Conservation (phyloP, 2,113 vertebrate species). For the Eubucco bourcierii region DNA sequence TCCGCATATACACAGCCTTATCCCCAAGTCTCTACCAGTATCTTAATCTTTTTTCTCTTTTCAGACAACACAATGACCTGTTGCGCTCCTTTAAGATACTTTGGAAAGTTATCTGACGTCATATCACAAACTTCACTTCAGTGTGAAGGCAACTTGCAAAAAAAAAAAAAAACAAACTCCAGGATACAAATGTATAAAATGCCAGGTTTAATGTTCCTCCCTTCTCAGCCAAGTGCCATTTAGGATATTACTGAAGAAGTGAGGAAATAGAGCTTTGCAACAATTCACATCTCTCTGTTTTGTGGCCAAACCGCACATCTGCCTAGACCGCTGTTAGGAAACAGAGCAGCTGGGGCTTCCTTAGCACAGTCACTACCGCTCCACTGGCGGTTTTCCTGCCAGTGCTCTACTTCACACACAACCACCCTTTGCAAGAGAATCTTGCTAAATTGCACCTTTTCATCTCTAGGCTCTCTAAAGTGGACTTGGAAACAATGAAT, state of each 20-base stretch:
- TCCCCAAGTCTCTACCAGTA: background rate
- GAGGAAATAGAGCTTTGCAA: background rate
- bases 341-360: background rate
- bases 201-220: background rate
- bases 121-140: background rate
- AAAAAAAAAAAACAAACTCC: background rate
- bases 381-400: background rate
- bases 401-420: background rate
- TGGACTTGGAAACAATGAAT: background rate
- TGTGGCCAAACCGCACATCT: background rate
- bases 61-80: background rate
- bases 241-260: background rate
- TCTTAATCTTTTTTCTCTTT: background rate
- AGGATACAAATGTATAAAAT: background rate
- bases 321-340: background rate
- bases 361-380: fast-evolving
- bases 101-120: background rate
- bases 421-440: background rate
- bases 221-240: background rate
- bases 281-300: background rate
- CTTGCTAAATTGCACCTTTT: background rate
- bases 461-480: background rate
- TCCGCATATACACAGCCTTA: background rate
- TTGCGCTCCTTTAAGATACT: background rate
- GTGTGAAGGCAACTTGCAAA: background rate